Base-by-base conservation (phyloP, 2,888 invertebrate species). In the Automeris io region DNA sequence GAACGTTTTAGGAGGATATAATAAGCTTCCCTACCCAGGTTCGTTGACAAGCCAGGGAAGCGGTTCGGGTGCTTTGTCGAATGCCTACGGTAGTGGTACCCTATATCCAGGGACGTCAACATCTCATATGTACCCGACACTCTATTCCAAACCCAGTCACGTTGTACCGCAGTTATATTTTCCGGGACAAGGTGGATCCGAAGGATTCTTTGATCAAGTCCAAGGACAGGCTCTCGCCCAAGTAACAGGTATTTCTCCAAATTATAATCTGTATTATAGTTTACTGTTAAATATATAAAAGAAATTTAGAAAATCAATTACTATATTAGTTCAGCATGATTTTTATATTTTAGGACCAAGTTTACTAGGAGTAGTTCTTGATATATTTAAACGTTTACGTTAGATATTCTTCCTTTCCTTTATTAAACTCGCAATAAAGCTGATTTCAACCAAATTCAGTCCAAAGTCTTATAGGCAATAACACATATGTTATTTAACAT, bases 81-180 rank as follows among this genome's bases (percentile, higher is more conserved):
- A 5, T 4, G 29, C 2, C 13, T 29, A 13, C n/a, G 29, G 16
- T n/a, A n/a, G 13, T 29, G 29, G 29, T 16, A 16, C 4, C n/a
- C n/a, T n/a, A 16, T 29, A 39, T 11, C 47, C 42, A 12, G 47
- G 55, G 41, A 36, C 43, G 2, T 39, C 45, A 12, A 25, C 49
- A 1, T 43, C 60, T 3, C 43, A 44, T 11, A n/a, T 47, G 0
- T 59, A 57, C 19, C 43, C 57, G 11, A 32, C 46, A 5, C 16
- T 51, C 12, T 59, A 57, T 31, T 51, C 54, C 18, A 38, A 40
- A 22, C 35, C 47, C 23, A 42, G 32, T 23, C 47, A 47, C 9
- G 45, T 46, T 0, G 35, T 46, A 16, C 38, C 42, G 5, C 22
- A 42, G 1, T 31, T 43, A 16, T 54, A 47, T 8, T 40, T 25